Percentiles rank a stretch among this genome's conserved stretches.
Conservation (phyloP, 2,113 vertebrate genomes). For the Salvelinus sp. region DNA sequence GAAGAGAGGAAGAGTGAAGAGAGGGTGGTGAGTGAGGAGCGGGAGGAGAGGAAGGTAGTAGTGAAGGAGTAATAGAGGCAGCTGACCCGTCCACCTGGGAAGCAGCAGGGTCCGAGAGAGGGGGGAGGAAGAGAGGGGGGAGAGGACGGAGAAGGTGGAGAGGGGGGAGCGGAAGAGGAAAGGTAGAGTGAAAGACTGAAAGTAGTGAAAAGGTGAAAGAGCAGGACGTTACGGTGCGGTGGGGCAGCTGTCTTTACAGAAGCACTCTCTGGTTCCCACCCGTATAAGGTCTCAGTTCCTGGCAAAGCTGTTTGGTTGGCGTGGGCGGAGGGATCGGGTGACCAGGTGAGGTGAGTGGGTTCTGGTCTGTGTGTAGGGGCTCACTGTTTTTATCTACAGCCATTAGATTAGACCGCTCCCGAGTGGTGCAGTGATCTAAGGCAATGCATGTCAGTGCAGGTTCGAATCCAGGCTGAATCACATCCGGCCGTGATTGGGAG, state of each 20-base stretch:
- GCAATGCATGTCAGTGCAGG: no score
- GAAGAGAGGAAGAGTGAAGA: no score
- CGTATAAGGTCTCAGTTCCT: conserved; percentile 52
- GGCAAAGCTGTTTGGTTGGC: conserved; percentile 8
- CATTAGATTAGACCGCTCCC: not conserved
- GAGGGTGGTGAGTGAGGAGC: not conserved
- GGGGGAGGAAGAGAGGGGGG: not conserved
- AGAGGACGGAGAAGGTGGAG: no score
- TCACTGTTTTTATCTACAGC: conserved; percentile 29
- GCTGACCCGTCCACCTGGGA: not conserved
- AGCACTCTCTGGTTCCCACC: conserved; percentile 47
- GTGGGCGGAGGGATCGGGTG: conserved; percentile 24
- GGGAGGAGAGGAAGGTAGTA: not conserved
- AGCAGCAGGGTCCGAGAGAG: not conserved
- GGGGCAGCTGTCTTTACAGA: not conserved
- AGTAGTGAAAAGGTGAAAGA: not conserved
- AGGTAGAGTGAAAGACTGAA: not conserved
- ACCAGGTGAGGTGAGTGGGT: conserved; percentile 39
- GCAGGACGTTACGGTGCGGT: not conserved
- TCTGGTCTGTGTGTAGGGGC: not conserved
- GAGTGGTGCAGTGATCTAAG: no score
- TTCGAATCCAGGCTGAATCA: no score
- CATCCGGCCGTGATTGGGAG: no score
- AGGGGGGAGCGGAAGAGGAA: not conserved
- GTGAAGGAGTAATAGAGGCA: not conserved